Conservation (phyloP, 2,888 invertebrate species). For the Patella depressa region DNA sequence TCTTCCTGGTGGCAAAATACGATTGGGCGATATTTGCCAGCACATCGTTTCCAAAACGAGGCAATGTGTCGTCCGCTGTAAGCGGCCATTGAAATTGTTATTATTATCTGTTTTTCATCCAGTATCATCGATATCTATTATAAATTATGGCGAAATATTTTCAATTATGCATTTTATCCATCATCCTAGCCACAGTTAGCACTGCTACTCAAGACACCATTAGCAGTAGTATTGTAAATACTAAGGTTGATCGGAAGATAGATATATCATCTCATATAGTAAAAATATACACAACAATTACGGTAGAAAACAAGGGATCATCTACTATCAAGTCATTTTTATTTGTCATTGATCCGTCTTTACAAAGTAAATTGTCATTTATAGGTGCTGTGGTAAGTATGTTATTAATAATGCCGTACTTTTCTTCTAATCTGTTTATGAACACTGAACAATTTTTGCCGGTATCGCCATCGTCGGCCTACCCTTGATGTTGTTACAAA, state of each 20-base stretch:
- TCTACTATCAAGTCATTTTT: constrained; percentile 80
- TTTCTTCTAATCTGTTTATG: neutral
- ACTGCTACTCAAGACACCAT: constrained; percentile 57
- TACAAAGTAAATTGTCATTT: constrained; percentile 80
- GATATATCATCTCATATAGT: constrained; percentile 92
- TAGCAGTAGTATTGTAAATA: constrained; percentile 66
- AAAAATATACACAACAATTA: constrained; percentile 84
- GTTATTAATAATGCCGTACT: neutral
- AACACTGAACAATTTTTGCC: neutral
- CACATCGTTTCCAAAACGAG: neutral
- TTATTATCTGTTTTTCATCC: constrained; percentile 23
- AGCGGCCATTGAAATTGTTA: constrained; percentile 8
- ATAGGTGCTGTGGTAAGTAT: constrained; percentile 78
- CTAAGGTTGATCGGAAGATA: constrained; percentile 86
- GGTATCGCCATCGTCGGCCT: no score
- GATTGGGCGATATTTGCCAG: neutral
- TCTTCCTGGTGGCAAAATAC: no score
- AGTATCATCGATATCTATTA: constrained; percentile 14
- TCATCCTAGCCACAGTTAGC: constrained; percentile 34
- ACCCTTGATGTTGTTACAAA: neutral
- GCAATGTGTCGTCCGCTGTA: neutral
- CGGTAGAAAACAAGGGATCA: constrained; percentile 86
- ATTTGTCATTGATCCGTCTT: constrained; percentile 79
- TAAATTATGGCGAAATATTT: neutral
- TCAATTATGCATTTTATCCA: constrained; percentile 8